Conservation (phyloP, 2,113 vertebrate species). For the Alethe castanea region DNA sequence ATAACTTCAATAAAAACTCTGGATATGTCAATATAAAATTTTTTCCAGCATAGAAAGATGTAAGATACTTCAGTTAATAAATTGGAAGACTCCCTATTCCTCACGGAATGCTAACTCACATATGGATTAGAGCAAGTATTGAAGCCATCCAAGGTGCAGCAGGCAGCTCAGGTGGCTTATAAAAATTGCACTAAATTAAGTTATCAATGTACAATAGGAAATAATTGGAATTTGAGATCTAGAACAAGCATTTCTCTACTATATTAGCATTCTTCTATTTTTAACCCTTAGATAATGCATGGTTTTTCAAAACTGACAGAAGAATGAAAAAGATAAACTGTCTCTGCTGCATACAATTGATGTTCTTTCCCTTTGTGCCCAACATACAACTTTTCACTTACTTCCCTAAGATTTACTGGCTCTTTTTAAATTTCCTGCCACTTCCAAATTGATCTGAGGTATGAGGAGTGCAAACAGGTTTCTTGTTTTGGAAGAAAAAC, state of each 20-base stretch:
- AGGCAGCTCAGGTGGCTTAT: slow-evolving; percentile 22
- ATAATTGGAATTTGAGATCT: not conserved
- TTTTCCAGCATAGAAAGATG: slow-evolving; percentile 71
- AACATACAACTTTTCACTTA: not conserved
- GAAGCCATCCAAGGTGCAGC: slow-evolving; percentile 64
- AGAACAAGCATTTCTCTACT: not conserved
- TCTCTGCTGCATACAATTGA: not conserved
- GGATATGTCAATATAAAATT: slow-evolving; percentile 90
- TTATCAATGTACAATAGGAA: not conserved
- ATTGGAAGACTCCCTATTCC: slow-evolving; percentile 74
- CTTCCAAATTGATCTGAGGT: not conserved
- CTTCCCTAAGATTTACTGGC: not conserved
- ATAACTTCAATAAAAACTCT: slow-evolving; percentile 97
- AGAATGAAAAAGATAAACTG: not conserved
- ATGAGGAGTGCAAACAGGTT: not conserved
- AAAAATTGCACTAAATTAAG: slow-evolving; percentile 15
- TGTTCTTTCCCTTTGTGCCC: not conserved
- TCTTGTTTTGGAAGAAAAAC: not conserved
- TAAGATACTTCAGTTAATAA: slow-evolving; percentile 80
- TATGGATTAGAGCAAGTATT: slow-evolving; percentile 71
- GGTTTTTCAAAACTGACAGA: not conserved
- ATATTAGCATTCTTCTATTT: not conserved
- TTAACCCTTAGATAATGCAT: not conserved
- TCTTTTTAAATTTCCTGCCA: not conserved
- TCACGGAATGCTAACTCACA: slow-evolving; percentile 73